phyloP scores from a whole-genome alignment of 2,797 vertebrate genomes.

The Epinephelus coioides region DNA sequence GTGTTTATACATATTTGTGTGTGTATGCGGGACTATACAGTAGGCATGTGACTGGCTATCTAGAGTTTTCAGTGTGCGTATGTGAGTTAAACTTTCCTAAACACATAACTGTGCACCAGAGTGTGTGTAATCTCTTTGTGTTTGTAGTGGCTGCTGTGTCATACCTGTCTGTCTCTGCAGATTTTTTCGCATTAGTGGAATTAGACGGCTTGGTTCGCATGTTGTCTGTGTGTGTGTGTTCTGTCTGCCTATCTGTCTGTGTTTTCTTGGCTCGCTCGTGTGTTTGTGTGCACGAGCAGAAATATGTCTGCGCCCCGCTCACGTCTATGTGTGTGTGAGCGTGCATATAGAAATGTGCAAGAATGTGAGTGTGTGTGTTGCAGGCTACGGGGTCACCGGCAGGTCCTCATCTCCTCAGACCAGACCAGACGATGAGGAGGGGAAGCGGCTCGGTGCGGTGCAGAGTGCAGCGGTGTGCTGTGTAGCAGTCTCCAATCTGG shows the following conservation, averaged over 20 bases:
- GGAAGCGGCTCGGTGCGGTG: slow-evolving; percentile 62
- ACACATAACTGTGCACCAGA: slow-evolving; percentile 34
- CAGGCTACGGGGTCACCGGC: slow-evolving; percentile 77
- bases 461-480: slow-evolving; percentile 67
- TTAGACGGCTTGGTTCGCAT: slow-evolving; percentile 77
- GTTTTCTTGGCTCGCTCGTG: slow-evolving; percentile 56
- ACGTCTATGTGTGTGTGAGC: slow-evolving; percentile 54
- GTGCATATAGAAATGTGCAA: slow-evolving; percentile 72
- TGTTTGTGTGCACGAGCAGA: slow-evolving; percentile 55
- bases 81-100: slow-evolving; percentile 47
- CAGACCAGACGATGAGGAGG: slow-evolving; percentile 82
- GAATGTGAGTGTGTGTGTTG: slow-evolving; percentile 69
- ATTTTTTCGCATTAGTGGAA: slow-evolving; percentile 76
- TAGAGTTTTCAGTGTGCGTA: slow-evolving; percentile 34
- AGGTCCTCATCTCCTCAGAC: slow-evolving; percentile 82
- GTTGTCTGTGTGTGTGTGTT: slow-evolving; percentile 78
- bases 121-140: slow-evolving; percentile 59
- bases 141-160: slow-evolving; percentile 63
- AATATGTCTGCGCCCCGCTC: slow-evolving; percentile 56
- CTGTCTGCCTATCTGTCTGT: slow-evolving; percentile 76
- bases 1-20: slow-evolving; percentile 29
- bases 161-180: slow-evolving; percentile 79
- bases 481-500: slow-evolving; percentile 79
- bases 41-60: slow-evolving; percentile 29
- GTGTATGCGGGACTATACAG: background rate